Conservation (phyloP, 2,888 invertebrate genomes). For the Yponomeuta sedellus region DNA sequence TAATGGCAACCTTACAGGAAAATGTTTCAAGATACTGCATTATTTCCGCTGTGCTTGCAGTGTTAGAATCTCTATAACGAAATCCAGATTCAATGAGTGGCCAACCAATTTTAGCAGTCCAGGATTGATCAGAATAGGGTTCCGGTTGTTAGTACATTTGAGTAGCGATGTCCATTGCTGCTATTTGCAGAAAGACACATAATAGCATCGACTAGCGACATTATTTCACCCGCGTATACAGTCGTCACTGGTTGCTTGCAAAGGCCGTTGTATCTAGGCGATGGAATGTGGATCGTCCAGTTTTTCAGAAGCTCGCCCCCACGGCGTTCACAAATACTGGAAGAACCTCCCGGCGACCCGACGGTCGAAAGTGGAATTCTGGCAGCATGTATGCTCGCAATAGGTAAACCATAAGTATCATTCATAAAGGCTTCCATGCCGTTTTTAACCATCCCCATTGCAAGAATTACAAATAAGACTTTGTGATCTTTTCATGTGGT, state of each 20-base stretch:
- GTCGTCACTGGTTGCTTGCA: constrained; percentile 62
- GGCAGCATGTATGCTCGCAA: constrained; percentile 67
- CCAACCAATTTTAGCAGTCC: constrained; percentile 53
- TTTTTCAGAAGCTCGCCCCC: constrained; percentile 74
- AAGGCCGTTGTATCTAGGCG: constrained; percentile 67
- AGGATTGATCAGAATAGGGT: constrained; percentile 34
- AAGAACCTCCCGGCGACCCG: constrained; percentile 59
- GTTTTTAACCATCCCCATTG: constrained; percentile 41
- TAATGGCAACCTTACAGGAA: constrained; percentile 60
- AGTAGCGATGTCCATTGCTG: constrained; percentile 72
- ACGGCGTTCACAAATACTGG: constrained; percentile 61
- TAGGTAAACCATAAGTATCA: constrained; percentile 77
- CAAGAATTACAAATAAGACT: constrained; percentile 36
- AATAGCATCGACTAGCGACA: constrained; percentile 69
- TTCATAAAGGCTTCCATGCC: constrained; percentile 68
- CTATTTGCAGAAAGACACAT: constrained; percentile 56
- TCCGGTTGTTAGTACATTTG: constrained; percentile 47
- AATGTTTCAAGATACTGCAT: constrained; percentile 44
- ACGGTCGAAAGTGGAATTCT: constrained; percentile 66
- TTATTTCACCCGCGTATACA: constrained; percentile 50
- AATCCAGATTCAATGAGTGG: constrained; percentile 42
- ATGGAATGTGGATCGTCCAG: constrained; percentile 76
- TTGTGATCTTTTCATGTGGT: constrained; percentile 45
- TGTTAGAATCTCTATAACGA: neutral
- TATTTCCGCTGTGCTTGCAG: neutral